Conservation (phyloP, 2,797 vertebrate genomes). For the Chiloscyllium punctatum region DNA sequence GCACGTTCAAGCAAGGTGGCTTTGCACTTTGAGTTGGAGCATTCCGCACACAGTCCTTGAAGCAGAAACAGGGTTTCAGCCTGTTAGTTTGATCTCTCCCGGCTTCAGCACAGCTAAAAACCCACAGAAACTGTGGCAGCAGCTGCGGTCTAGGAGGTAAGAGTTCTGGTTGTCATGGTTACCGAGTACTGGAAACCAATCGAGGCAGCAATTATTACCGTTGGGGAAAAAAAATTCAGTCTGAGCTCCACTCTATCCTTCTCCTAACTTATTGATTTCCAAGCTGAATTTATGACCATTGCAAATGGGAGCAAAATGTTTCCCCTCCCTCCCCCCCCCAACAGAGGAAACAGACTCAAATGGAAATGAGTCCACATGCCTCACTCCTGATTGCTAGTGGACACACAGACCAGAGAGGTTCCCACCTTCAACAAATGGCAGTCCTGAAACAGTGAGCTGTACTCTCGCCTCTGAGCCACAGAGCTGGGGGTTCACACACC, state of each 20-base stretch:
- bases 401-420: neutral
- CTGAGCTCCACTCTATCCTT: neutral
- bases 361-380: neutral
- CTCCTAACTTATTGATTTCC: neutral
- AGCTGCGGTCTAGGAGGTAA: neutral
- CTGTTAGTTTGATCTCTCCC: neutral
- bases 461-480: neutral
- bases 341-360: neutral
- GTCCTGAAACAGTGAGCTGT: neutral
- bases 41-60: neutral
- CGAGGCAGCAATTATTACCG: neutral
- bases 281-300: too few relatives aligned
- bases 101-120: neutral
- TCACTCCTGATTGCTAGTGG: neutral
- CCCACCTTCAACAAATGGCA: neutral
- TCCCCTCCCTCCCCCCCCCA: too few relatives aligned
- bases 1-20: neutral
- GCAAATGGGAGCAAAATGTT: neutral
- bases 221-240: neutral
- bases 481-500: neutral
- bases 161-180: constrained; percentile 1
- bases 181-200: neutral
- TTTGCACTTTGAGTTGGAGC: neutral
- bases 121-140: neutral
- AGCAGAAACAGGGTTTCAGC: neutral